Conservation (phyloP, 2,888 invertebrate species). For the Dasypolia templi region DNA sequence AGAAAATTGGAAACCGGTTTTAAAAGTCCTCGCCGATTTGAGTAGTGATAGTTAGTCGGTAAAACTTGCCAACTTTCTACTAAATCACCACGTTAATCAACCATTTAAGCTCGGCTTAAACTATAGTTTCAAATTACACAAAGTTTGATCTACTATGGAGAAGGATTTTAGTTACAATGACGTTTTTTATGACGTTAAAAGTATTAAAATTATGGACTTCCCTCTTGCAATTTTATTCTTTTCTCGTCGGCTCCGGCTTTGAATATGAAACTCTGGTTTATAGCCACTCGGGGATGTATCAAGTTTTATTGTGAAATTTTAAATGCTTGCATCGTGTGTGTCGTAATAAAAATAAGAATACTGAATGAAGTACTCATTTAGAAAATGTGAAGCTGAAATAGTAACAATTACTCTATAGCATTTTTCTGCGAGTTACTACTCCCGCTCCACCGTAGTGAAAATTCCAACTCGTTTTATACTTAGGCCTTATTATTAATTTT, state of each 20-base stretch:
- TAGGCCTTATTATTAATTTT: background rate
- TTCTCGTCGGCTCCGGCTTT: conserved; percentile 42
- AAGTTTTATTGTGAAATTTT: conserved; percentile 57
- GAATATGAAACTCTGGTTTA: conserved; percentile 62
- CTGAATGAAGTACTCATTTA: conserved; percentile 43
- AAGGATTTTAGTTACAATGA: conserved; percentile 61
- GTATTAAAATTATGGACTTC: conserved; percentile 58
- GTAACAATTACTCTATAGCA: background rate
- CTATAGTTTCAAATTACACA: conserved; percentile 79
- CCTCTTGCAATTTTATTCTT: conserved; percentile 54
- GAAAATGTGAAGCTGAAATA: conserved; percentile 34
- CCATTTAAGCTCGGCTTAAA: conserved; percentile 80
- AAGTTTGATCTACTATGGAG: conserved; percentile 70
- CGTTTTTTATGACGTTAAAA: conserved; percentile 62
- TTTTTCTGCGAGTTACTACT: conserved; percentile 1
- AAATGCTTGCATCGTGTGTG: conserved; percentile 56
- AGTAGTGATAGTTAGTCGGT: conserved; percentile 66
- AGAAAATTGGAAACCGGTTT: conserved; percentile 63
- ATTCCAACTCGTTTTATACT: background rate
- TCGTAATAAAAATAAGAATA: conserved; percentile 55
- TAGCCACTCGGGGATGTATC: conserved; percentile 57
- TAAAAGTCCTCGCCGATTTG: conserved; percentile 57
- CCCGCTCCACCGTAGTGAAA: background rate
- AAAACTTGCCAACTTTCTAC: conserved; percentile 72
- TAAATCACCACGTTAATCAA: conserved; percentile 81